Percentiles rank a stretch among this genome's conserved stretches.
Evolutionary conservation across 2,888 invertebrate species (phyloP).

Genomic region (Drosophila suboccidentalis): DNA sequence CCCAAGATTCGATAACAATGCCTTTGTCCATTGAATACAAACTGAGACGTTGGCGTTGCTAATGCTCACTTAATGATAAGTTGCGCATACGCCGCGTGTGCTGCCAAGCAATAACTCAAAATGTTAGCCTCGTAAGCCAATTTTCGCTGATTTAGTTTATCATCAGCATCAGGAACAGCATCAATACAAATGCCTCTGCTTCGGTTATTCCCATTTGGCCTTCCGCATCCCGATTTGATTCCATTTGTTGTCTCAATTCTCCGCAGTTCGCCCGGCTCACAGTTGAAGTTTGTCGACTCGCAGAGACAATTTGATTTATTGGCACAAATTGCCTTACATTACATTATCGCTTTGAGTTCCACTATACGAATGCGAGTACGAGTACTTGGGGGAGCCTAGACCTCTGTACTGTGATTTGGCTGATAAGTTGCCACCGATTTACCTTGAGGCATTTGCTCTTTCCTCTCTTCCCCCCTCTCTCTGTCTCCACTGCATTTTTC

Average conservation of each 20-base stretch:
- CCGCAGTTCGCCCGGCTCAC: conserved; percentile 16
- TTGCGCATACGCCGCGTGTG: conserved; percentile 62
- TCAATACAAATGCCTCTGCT: conserved; percentile 68
- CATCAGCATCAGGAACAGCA: conserved; percentile 55
- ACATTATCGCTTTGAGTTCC: conserved; percentile 71
- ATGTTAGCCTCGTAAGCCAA: conserved; percentile 71
- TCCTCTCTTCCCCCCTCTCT: background rate
- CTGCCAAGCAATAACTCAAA: conserved; percentile 67
- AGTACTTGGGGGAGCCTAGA: conserved; percentile 32
- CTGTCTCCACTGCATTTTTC: conserved; percentile 57
- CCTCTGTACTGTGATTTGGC: conserved; percentile 24
- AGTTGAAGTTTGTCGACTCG: conserved; percentile 35
- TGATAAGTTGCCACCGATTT: conserved; percentile 45
- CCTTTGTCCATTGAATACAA: conserved; percentile 7
- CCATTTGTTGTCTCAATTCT: conserved; percentile 40
- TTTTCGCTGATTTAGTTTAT: conserved; percentile 78
- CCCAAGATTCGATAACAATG: conserved; percentile 2
- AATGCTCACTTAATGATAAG: conserved; percentile 54
- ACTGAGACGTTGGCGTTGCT: background rate
- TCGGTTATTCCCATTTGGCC: conserved; percentile 65
- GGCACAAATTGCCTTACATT: conserved; percentile 76
- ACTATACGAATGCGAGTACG: conserved; percentile 27
- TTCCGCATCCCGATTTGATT: conserved; percentile 50
- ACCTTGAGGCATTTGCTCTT: conserved; percentile 39
- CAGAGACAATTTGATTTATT: conserved; percentile 77